Conservation (phyloP, 1,140 invertebrate genomes). For the Sesamia nonagrioides region DNA sequence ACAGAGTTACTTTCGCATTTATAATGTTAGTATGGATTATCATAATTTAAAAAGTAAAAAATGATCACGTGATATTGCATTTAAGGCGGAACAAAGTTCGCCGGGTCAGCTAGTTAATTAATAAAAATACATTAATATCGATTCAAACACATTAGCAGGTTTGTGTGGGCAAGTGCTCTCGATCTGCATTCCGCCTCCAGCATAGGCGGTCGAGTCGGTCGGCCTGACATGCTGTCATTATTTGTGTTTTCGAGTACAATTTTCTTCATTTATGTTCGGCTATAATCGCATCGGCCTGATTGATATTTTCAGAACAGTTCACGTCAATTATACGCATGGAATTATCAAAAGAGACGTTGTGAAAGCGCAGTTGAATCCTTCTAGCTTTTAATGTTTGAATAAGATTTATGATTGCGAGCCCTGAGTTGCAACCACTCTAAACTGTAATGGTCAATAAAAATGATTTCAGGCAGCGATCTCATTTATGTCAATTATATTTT, state of each 20-base stretch:
- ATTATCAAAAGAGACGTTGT: constrained; percentile 62
- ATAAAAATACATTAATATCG: constrained; percentile 54
- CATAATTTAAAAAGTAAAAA: too few species aligned
- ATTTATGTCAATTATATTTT: constrained; percentile 61
- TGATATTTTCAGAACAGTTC: constrained; percentile 67
- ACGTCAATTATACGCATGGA: constrained; percentile 62
- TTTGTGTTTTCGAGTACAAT: constrained; percentile 30
- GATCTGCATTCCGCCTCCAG: constrained; percentile 49
- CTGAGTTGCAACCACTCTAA: constrained; percentile 57
- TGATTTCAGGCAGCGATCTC: constrained; percentile 60
- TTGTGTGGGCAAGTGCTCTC: constrained; percentile 45
- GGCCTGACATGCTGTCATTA: constrained; percentile 51
- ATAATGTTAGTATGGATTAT: too few species aligned
- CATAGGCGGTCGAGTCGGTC: not conserved
- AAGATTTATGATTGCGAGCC: constrained; percentile 68
- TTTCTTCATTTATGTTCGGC: constrained; percentile 46
- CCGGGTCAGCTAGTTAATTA: too few species aligned
- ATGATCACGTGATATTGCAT: too few species aligned
- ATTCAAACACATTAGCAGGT: constrained; percentile 55
- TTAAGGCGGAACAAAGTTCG: too few species aligned
- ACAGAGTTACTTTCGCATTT: too few species aligned
- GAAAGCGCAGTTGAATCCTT: constrained; percentile 67
- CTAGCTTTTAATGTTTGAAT: constrained; percentile 71
- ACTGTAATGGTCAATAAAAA: constrained; percentile 65
- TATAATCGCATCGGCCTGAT: constrained; percentile 26